Base-by-base conservation (phyloP, 1,140 invertebrate genomes). In the Brachionus koreanus region DNA sequence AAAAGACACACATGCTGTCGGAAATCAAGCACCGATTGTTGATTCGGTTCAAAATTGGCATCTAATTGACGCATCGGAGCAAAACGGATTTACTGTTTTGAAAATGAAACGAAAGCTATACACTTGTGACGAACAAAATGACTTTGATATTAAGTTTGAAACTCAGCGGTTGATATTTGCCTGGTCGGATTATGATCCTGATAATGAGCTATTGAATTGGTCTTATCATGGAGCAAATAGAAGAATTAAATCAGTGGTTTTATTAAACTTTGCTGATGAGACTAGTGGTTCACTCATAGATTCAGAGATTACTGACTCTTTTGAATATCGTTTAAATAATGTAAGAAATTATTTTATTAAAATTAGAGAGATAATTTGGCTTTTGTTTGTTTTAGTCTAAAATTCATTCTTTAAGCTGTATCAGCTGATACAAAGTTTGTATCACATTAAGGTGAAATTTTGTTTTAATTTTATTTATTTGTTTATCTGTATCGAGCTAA, bases 111-210 rank as follows among this genome's bases (percentile, higher is more conserved):
- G 76, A 61, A 61, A 79, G 12, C 25, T 61, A 9, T 13, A 23
- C 19, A 57, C 76, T 23, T 79, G 76, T 65, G 76, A 79, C 35
- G 5, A 57, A 57, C 43, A 33, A 2, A 23, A 65, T 10, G 76
- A 79, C 57, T 61, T 61, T 37, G 49, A 79, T 39, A 79, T 79
- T 4, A 79, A 79, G 25, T 13, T 61, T n/a, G 49, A 65, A 33
- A 79, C 49, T 10, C 33, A 65, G 9, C 49, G 49, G 9, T 19
- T 79, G 23, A 57, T 79, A 65, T 57, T 79, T 12, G 76, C 76
- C 19, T 79, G 76, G 76, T 37, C 29, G 16, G 19, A 79, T 39
- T 13, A 23, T 19, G 76, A 79, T 29, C 76, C 76, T 0, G 16
- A 19, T 9, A 35, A 1, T 6, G 76, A 52, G 25, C 7, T 12